Conservation (phyloP, 2,888 invertebrate genomes). For the Hedya salicella region DNA sequence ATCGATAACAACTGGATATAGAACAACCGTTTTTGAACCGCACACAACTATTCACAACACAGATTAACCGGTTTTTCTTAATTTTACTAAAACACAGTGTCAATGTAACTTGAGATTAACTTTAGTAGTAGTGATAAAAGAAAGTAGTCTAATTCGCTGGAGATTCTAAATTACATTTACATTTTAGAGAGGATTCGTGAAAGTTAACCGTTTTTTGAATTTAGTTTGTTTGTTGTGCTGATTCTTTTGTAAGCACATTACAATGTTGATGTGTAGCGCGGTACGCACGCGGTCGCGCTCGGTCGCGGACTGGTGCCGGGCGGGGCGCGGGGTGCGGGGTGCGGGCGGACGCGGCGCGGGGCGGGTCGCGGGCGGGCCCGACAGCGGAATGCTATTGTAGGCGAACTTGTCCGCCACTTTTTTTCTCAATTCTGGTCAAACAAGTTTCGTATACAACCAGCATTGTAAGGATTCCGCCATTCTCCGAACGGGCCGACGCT, state of each 20-base stretch:
- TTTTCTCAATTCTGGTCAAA: constrained; percentile 83
- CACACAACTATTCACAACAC: constrained; percentile 69
- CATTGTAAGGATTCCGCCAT: constrained; percentile 85
- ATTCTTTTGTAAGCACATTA: constrained; percentile 59
- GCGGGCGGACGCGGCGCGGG: constrained; percentile 54
- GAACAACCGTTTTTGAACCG: constrained; percentile 63
- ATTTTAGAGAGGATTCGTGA: constrained; percentile 47
- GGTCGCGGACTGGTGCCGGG: constrained; percentile 67
- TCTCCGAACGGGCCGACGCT: constrained; percentile 77
- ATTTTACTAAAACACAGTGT: constrained; percentile 49
- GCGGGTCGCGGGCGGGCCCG: constrained; percentile 73
- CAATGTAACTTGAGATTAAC: constrained; percentile 48
- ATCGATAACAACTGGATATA: constrained; percentile 73
- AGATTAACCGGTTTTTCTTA: constrained; percentile 63
- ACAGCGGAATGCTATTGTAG: constrained; percentile 82
- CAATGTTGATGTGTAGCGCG: constrained; percentile 46
- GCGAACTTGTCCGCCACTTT: constrained; percentile 84
- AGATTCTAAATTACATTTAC: constrained; percentile 45
- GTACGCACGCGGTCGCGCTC: constrained; percentile 72
- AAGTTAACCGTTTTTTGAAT: constrained; percentile 52
- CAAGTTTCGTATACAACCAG: constrained; percentile 85
- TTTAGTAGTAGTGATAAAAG: constrained; percentile 45
- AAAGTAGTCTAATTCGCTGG: constrained; percentile 30
- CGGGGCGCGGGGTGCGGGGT: constrained; percentile 56
- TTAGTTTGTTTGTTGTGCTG: constrained; percentile 63